phyloP scores from a whole-genome alignment of 2,888 invertebrate genomes.

The Cephus pygmeus region DNA sequence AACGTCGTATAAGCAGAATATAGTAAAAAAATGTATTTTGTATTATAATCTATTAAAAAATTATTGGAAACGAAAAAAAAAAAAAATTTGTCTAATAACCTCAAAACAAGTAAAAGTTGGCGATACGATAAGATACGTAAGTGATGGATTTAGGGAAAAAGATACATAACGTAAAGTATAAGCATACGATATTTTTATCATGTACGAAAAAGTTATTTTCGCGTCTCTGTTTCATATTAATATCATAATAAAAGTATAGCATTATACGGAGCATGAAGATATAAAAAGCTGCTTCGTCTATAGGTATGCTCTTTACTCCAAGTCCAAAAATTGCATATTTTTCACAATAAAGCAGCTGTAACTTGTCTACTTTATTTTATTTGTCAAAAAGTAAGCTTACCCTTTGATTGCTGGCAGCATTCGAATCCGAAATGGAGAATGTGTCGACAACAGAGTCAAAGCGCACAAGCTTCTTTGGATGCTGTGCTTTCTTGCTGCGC shows the following conservation, averaged over 20 bases:
- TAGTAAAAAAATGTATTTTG: too few species aligned
- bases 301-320: neutral
- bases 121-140: neutral
- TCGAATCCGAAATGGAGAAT: slow-evolving; percentile 71
- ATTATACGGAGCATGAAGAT: neutral
- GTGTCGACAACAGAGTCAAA: slow-evolving; percentile 74
- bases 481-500: slow-evolving; percentile 67
- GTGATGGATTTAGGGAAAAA: neutral
- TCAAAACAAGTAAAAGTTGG: neutral
- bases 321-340: neutral
- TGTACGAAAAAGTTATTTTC: neutral
- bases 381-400: slow-evolving; percentile 49
- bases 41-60: neutral
- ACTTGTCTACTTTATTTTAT: neutral
- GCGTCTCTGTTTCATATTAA: neutral
- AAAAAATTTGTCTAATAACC: too few species aligned
- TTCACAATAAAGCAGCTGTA: neutral
- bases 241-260: neutral
- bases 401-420: slow-evolving; percentile 58
- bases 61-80: neutral
- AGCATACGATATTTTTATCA: slow-evolving; percentile 11
- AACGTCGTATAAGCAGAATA: too few species aligned
- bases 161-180: slow-evolving; percentile 21
- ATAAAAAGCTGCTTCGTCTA: neutral
- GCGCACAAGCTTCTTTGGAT: slow-evolving; percentile 71